Evolutionary conservation across 2,113 vertebrate species (phyloP).

Genomic region (Odocoileus virginianus): DNA sequence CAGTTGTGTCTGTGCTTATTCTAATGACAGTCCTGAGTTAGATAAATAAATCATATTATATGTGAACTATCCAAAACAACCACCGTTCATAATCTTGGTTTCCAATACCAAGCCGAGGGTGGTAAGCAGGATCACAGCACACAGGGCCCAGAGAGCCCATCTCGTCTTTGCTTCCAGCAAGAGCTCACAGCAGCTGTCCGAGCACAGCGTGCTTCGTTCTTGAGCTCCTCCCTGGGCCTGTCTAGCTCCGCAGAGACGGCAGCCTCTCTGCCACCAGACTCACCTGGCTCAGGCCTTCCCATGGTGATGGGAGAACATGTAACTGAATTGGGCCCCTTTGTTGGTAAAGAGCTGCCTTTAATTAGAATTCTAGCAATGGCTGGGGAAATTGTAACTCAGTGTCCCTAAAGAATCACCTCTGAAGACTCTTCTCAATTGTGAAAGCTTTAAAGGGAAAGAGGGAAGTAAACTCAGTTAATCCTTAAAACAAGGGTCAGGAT

Average conservation of each 20-base stretch:
- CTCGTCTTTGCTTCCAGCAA: not conserved
- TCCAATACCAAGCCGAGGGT: not conserved
- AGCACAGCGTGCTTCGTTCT: fast-evolving
- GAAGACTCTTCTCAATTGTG: not conserved
- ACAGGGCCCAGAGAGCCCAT: fast-evolving
- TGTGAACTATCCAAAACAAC: not conserved
- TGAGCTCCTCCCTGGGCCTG: fast-evolving
- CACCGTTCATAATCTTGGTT: not conserved
- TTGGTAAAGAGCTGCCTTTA: not conserved
- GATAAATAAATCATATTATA: not conserved
- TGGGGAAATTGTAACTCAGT: not conserved
- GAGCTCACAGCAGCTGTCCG: not conserved
- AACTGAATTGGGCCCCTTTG: not conserved
- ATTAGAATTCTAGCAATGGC: not conserved
- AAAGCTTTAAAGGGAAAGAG: not conserved
- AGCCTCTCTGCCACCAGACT: not conserved
- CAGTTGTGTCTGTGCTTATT: not conserved
- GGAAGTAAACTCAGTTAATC: not conserved
- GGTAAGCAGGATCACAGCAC: not conserved
- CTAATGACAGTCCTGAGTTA: not conserved
- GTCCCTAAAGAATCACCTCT: not conserved
- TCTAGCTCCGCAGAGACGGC: not conserved
- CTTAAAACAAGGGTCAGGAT: not conserved
- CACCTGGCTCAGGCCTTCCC: not conserved
- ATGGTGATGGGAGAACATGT: not conserved